A percentile compares a stretch with the other conserved stretches of the same genome.
phyloP scores from a whole-genome alignment of 2,797 vertebrate genomes.

The Xenopus petersii region DNA sequence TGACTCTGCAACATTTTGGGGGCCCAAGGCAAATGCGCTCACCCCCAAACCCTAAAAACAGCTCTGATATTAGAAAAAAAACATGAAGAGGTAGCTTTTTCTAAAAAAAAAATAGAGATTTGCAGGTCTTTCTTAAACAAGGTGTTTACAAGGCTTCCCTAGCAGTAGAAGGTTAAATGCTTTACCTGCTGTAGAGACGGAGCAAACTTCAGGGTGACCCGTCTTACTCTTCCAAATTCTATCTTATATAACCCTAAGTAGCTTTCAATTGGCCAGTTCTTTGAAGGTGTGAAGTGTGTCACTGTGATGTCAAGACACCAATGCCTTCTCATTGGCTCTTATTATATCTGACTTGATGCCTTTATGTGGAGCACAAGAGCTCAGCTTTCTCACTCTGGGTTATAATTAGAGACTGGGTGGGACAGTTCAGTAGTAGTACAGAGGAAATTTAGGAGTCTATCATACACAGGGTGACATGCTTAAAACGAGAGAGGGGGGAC shows the following conservation, averaged over 20 bases:
- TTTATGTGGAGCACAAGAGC: slow-evolving; percentile 40
- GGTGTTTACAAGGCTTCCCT: background rate
- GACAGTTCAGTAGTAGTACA: too few species aligned
- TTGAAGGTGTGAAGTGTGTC: slow-evolving; percentile 33
- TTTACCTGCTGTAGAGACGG: slow-evolving; percentile 45
- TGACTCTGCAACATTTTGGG: too few species aligned
- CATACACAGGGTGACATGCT: too few species aligned
- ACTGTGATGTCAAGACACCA: slow-evolving; percentile 15
- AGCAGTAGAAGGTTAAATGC: background rate
- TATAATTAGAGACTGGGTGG: slow-evolving; percentile 17
- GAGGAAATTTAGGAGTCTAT: background rate
- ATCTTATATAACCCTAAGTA: slow-evolving; percentile 14
- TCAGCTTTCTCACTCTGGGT: slow-evolving; percentile 29
- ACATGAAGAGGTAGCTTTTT: too few species aligned
- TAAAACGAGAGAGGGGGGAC: too few species aligned
- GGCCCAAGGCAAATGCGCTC: too few species aligned
- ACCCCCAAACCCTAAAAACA: too few species aligned
- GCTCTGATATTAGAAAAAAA: too few species aligned
- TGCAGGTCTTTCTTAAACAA: too few species aligned
- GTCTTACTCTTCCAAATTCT: background rate
- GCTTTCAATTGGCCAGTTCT: slow-evolving; percentile 1
- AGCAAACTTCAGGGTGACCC: slow-evolving; percentile 49
- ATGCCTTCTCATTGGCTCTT: slow-evolving; percentile 16
- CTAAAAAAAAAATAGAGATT: too few species aligned
- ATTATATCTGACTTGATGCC: slow-evolving; percentile 25